Conservation (phyloP, 2,797 vertebrate species). For the Sebastes itinus region DNA sequence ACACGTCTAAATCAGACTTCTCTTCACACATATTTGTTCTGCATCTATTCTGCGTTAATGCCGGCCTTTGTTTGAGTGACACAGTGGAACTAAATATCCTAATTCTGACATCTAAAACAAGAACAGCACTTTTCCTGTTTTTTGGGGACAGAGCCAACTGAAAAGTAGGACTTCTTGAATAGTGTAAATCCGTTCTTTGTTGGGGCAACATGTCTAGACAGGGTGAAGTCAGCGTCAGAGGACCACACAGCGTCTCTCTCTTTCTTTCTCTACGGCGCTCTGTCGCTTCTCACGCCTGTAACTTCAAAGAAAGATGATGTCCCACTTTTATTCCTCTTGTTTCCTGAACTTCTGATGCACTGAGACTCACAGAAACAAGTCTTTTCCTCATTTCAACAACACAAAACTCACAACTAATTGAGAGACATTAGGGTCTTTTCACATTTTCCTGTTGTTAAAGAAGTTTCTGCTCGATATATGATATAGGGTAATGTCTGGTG, state of each 20-base stretch:
- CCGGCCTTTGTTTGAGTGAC: not conserved
- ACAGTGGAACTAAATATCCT: not conserved
- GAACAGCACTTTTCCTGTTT: not conserved
- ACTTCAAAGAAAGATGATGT: conserved; percentile 2
- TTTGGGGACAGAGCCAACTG: not conserved
- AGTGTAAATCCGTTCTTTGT: conserved; percentile 16
- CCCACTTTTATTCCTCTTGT: not conserved
- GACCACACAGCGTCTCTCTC: conserved; percentile 33
- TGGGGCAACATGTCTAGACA: conserved; percentile 27
- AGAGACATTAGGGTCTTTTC: not conserved
- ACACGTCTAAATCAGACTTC: not conserved
- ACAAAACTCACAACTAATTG: not conserved
- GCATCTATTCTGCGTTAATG: not conserved
- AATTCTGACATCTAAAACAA: not conserved
- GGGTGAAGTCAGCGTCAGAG: conserved; percentile 19
- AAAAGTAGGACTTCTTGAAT: conserved; percentile 9
- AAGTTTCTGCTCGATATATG: not conserved
- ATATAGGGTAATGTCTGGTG: not conserved
- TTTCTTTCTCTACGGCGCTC: not conserved
- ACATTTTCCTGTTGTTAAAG: not conserved
- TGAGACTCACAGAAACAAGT: not conserved
- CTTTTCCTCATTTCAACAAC: not conserved
- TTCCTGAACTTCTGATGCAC: not conserved
- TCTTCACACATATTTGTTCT: not conserved
- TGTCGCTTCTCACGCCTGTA: not conserved